phyloP scores from a whole-genome alignment of 2,888 invertebrate genomes.

The Eledone cirrhosa region DNA sequence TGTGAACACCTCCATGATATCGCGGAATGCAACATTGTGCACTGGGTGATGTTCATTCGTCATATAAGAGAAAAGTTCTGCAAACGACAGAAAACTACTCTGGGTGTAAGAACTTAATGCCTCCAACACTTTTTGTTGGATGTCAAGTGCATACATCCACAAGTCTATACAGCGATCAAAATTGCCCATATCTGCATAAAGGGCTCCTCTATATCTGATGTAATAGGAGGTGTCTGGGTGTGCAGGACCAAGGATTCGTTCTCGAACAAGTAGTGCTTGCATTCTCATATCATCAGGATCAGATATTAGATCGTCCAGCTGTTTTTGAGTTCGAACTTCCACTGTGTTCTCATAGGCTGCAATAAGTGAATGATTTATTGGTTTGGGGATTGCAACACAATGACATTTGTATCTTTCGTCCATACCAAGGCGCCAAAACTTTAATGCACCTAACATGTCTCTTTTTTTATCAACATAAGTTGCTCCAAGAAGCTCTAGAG shows the following conservation, averaged over 20 bases:
- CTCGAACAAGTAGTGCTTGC: constrained; percentile 86
- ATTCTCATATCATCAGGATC: constrained; percentile 97
- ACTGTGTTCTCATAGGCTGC: constrained; percentile 88
- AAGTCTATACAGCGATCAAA: constrained; percentile 88
- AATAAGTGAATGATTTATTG: constrained; percentile 76
- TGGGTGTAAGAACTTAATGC: constrained; percentile 94
- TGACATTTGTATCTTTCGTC: constrained; percentile 70
- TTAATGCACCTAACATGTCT: constrained; percentile 86
- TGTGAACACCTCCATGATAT: constrained; percentile 83
- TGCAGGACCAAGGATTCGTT: constrained; percentile 87
- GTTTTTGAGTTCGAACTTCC: constrained; percentile 82
- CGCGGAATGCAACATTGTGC: constrained; percentile 80
- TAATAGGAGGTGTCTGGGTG: constrained; percentile 98
- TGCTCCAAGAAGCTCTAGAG: constrained; percentile 89
- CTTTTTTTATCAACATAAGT: constrained; percentile 96
- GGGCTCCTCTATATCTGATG: constrained; percentile 90
- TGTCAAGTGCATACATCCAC: constrained; percentile 96
- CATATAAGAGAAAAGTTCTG: constrained; percentile 87
- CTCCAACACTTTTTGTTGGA: constrained; percentile 92
- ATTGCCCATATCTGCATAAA: constrained; percentile 90
- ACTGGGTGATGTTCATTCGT: constrained; percentile 79
- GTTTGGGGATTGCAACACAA: constrained; percentile 74
- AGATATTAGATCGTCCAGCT: constrained; percentile 84
- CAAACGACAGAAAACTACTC: constrained; percentile 91
- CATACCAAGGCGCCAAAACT: constrained; percentile 91